Percentiles rank a stretch among this genome's conserved stretches.
These are phyloP conservation scores for Uromys caudimaculatus DNA, from an alignment of 2,797 vertebrate species.

Conservation along the genomic window DNA sequence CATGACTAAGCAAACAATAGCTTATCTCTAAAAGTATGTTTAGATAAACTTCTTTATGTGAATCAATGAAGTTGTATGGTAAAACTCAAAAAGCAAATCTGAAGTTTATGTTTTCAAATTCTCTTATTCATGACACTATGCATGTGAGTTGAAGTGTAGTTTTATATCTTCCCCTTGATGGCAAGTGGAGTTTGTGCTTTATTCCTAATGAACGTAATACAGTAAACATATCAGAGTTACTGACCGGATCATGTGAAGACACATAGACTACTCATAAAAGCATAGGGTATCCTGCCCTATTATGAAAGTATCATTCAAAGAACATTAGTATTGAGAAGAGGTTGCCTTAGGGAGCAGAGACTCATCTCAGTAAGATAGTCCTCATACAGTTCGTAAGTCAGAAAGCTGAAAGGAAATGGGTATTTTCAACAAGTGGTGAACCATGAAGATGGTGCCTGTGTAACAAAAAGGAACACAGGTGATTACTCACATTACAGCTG, in stretches of 20 bases:
- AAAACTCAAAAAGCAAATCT: not conserved
- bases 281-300: not conserved
- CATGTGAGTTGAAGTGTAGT: accelerated
- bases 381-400: not conserved
- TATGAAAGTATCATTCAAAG: not conserved
- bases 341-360: not conserved
- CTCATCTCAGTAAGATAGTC: too few species aligned
- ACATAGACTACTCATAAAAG: not conserved
- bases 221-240: not conserved
- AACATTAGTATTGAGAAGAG: not conserved
- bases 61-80: not conserved
- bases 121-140: not conserved
- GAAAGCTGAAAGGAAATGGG: not conserved
- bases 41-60: not conserved
- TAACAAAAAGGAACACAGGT: not conserved
- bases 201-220: not conserved
- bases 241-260: too few species aligned
- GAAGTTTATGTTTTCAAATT: not conserved
- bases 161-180: not conserved
- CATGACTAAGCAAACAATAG: not conserved
- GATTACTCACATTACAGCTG: too few species aligned
- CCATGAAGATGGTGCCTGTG: not conserved
- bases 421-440: not conserved
- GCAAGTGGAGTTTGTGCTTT: not conserved
- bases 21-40: not conserved